Evolutionary conservation across 2,797 vertebrate species (phyloP).

Genomic region (Pelodytes ibericus): DNA sequence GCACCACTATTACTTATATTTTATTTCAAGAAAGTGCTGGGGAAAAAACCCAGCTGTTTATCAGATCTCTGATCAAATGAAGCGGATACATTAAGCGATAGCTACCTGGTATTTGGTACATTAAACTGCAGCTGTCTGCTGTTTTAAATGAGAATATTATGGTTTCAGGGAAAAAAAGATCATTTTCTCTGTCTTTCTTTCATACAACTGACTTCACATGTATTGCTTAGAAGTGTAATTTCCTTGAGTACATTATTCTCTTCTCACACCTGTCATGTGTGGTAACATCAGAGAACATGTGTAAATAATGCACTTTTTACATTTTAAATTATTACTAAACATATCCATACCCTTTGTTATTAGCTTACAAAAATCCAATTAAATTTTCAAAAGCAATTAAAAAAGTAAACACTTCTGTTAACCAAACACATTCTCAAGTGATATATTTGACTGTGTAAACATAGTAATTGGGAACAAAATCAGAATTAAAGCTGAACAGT

Average conservation of each 20-base stretch:
- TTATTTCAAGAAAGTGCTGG: conserved; percentile 13
- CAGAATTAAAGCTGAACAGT: conserved; percentile 28
- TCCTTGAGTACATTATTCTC: background rate
- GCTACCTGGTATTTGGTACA: conserved; percentile 50
- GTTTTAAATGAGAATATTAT: conserved; percentile 50
- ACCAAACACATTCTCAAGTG: conserved; percentile 24
- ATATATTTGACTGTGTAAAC: conserved; percentile 17
- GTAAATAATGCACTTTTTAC: conserved; percentile 2
- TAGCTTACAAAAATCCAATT: conserved; percentile 15
- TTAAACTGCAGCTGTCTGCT: conserved; percentile 53
- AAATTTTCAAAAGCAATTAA: conserved; percentile 33
- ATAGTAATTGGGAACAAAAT: conserved; percentile 13
- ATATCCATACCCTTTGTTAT: conserved; percentile 17
- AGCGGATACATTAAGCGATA: conserved; percentile 39
- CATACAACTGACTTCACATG: background rate
- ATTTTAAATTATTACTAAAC: conserved; percentile 10
- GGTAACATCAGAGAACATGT: background rate
- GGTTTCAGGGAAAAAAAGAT: conserved; percentile 23
- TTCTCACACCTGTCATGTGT: background rate
- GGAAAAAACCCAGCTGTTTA: conserved; percentile 45
- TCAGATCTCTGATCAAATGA: conserved; percentile 52
- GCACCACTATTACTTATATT: conserved; percentile 13
- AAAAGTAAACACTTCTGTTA: conserved; percentile 27
- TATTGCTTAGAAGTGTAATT: conserved; percentile 20
- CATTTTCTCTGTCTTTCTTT: conserved; percentile 13